Conservation (phyloP, 2,797 vertebrate species). For the Hippopotamyrus pictus region DNA sequence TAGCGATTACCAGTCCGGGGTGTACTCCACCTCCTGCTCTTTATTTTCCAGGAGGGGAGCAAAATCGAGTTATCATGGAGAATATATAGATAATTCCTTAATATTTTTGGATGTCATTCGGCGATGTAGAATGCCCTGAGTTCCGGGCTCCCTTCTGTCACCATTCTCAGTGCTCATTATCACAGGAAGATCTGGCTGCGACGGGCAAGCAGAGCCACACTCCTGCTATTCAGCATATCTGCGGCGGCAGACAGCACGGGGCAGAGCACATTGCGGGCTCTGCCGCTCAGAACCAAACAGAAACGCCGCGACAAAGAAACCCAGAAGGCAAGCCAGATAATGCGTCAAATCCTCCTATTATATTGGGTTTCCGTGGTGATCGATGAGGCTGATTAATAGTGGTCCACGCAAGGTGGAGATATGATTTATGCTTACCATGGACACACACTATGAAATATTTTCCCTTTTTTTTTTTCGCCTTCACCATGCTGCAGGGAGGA, state of each 20-base stretch:
- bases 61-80: neutral
- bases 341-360: neutral
- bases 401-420: neutral
- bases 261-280: neutral
- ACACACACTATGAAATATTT: neutral
- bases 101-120: neutral
- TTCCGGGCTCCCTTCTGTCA: neutral
- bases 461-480: neutral
- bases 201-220: neutral
- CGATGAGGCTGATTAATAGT: slow-evolving; percentile 6
- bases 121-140: neutral
- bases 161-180: neutral
- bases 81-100: neutral
- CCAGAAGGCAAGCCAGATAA: neutral
- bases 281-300: neutral
- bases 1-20: neutral
- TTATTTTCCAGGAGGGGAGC: neutral
- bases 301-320: neutral
- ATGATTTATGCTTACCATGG: neutral
- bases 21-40: neutral
- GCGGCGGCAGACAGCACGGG: neutral
- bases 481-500: neutral
- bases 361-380: neutral
- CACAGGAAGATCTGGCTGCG: neutral
- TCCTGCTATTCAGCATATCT: neutral